These are phyloP conservation scores for Drosophila simulans DNA, from an alignment of 1,140 invertebrate genomes.

Conservation along the genomic window DNA sequence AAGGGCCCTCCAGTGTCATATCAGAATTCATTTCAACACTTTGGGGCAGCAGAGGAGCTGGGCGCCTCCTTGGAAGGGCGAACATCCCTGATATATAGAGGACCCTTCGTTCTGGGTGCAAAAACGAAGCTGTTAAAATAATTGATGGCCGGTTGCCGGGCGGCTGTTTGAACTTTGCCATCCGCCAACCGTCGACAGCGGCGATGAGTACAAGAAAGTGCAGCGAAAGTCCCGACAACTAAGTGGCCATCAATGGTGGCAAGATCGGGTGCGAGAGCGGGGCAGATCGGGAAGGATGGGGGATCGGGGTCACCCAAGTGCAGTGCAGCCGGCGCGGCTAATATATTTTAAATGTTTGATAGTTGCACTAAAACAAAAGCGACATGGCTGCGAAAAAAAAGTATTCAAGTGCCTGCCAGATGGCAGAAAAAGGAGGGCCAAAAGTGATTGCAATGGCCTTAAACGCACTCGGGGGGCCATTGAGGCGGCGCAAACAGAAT, in stretches of 20 bases:
- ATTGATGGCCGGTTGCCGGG: constrained; percentile 76
- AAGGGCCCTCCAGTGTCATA: constrained; percentile 55
- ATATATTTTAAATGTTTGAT: constrained; percentile 83
- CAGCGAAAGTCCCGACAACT: constrained; percentile 67
- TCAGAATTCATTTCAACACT: constrained; percentile 76
- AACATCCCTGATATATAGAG: constrained; percentile 49
- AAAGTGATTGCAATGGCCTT: constrained; percentile 46
- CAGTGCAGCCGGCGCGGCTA: constrained; percentile 55
- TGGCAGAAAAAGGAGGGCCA: constrained; percentile 16
- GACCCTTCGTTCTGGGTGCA: constrained; percentile 19
- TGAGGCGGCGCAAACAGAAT: constrained; percentile 64
- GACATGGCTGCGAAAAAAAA: constrained; percentile 57
- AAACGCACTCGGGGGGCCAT: constrained; percentile 71
- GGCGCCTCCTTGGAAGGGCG: constrained; percentile 5
- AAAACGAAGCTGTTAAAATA: constrained; percentile 78
- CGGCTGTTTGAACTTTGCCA: constrained; percentile 71
- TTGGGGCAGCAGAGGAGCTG: constrained; percentile 5
- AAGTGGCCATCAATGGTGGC: constrained; percentile 66
- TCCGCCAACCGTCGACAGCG: constrained; percentile 16
- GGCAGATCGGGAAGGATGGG: not conserved
- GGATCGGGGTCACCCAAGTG: constrained; percentile 9
- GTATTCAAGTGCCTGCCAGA: constrained; percentile 67
- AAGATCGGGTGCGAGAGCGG: not conserved
- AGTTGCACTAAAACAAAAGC: constrained; percentile 77
- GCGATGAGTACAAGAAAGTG: constrained; percentile 56